phyloP scores from a whole-genome alignment of 2,888 invertebrate genomes.

The Cephus pygmeus region DNA sequence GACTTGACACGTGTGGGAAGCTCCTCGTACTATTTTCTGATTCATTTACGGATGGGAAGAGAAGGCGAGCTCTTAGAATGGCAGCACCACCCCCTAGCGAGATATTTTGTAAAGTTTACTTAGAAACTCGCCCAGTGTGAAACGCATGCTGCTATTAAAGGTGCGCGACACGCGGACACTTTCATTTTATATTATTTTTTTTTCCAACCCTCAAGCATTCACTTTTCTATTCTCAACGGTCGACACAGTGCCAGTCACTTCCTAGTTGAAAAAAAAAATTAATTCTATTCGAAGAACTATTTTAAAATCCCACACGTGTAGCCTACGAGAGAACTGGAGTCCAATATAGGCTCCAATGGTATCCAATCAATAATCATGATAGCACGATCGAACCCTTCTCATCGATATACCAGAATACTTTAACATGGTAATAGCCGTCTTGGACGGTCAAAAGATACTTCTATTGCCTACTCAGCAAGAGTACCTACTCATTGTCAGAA shows the following conservation, averaged over 20 bases:
- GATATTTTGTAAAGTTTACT: constrained; percentile 64
- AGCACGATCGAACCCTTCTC: not conserved
- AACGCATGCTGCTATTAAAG: constrained; percentile 60
- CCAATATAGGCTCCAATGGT: not conserved
- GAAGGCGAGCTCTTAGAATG: constrained; percentile 22
- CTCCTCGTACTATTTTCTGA: constrained; percentile 62
- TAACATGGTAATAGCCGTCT: not conserved
- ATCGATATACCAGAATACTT: not conserved
- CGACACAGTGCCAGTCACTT: not conserved
- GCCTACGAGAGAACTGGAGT: not conserved
- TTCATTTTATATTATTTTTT: not conserved
- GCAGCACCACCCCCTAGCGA: constrained; percentile 54
- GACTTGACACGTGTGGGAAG: constrained; percentile 63
- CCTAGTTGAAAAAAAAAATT: not conserved
- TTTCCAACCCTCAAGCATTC: constrained; percentile 10
- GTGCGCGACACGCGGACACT: constrained; percentile 5
- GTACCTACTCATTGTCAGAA: not conserved
- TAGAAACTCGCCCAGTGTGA: constrained; percentile 51
- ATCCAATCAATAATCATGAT: not conserved
- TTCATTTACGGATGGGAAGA: constrained; percentile 52
- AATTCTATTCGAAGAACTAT: not conserved
- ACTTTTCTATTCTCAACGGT: not conserved
- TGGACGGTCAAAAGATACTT: not conserved
- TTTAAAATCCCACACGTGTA: not conserved
- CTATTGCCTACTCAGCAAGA: not conserved